Conservation (phyloP, 2,888 invertebrate genomes). For the Rhaphigaster nebulosa region DNA sequence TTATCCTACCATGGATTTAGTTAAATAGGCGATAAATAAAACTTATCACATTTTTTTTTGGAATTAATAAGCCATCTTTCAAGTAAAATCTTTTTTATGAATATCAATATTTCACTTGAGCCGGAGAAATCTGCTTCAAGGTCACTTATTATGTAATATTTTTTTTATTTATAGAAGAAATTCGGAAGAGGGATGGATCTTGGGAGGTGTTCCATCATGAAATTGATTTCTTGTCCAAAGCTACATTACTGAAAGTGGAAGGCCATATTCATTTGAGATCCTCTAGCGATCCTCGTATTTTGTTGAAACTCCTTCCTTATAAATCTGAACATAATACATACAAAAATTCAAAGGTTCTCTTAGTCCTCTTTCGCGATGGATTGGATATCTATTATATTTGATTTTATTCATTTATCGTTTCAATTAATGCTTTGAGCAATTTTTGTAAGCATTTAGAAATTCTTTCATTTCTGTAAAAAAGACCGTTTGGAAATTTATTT, state of each 20-base stretch:
- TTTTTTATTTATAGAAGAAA: slow-evolving; percentile 23
- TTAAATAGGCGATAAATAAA: no score
- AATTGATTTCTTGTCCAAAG: slow-evolving; percentile 50
- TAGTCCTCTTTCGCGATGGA: neutral
- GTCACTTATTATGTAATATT: neutral
- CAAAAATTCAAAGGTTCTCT: neutral
- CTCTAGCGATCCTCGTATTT: neutral
- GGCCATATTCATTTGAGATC: slow-evolving; percentile 24
- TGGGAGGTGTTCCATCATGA: slow-evolving; percentile 40
- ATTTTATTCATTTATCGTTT: neutral
- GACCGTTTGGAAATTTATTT: no score
- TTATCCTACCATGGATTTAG: no score
- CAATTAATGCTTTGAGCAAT: neutral
- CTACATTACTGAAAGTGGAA: slow-evolving; percentile 43
- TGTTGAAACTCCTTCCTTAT: neutral
- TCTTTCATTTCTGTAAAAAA: no score
- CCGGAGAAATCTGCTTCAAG: neutral
- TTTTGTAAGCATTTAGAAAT: no score
- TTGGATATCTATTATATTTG: neutral
- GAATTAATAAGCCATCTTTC: neutral
- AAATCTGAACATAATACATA: neutral
- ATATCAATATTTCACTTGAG: neutral
- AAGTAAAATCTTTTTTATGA: neutral
- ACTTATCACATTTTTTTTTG: neutral
- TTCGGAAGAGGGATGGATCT: neutral